These are phyloP conservation scores for Esperia sulphurella DNA, from an alignment of 2,888 invertebrate species.

Conservation along the genomic window DNA sequence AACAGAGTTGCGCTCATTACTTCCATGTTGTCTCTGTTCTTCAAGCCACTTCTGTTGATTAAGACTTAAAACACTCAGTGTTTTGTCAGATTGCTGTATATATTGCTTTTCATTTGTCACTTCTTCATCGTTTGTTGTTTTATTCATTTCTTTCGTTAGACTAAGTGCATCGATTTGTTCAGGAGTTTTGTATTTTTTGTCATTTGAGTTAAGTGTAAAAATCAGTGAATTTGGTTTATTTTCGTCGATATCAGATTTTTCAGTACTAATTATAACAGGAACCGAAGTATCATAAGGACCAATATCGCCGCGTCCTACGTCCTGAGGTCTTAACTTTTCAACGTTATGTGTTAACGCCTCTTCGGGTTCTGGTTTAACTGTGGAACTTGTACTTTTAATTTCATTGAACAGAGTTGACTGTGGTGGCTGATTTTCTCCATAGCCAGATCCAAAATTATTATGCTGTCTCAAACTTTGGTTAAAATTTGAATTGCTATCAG, in stretches of 20 bases:
- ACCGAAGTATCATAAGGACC: slow-evolving; percentile 28
- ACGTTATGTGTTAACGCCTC: not conserved
- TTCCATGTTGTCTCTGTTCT: slow-evolving; percentile 14
- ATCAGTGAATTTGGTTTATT: slow-evolving; percentile 1
- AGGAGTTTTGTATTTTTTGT: slow-evolving; percentile 22
- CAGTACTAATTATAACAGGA: slow-evolving; percentile 6
- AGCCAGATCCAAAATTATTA: not conserved
- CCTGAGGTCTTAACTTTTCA: slow-evolving; percentile 13
- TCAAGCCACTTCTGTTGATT: slow-evolving; percentile 11
- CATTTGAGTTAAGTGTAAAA: not conserved
- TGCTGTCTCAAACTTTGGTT: not conserved
- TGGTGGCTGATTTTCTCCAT: not conserved
- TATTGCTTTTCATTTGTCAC: not conserved
- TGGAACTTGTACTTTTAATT: slow-evolving; percentile 3
- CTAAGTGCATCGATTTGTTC: slow-evolving; percentile 32
- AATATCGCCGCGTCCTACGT: slow-evolving; percentile 45
- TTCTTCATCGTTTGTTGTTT: not conserved
- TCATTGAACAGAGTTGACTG: not conserved
- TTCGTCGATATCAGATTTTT: slow-evolving; percentile 9
- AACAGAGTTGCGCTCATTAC: not conserved
- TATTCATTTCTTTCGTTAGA: slow-evolving; percentile 19
- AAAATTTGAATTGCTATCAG: not conserved
- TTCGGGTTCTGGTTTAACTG: slow-evolving; percentile 3
- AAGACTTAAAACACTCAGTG: slow-evolving; percentile 10
- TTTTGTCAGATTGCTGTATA: slow-evolving; percentile 2